Evolutionary conservation across 2,113 vertebrate genomes (phyloP), one percentile per base, ranked within the genome.

Genomic region (Ictalurus furcatus): DNA sequence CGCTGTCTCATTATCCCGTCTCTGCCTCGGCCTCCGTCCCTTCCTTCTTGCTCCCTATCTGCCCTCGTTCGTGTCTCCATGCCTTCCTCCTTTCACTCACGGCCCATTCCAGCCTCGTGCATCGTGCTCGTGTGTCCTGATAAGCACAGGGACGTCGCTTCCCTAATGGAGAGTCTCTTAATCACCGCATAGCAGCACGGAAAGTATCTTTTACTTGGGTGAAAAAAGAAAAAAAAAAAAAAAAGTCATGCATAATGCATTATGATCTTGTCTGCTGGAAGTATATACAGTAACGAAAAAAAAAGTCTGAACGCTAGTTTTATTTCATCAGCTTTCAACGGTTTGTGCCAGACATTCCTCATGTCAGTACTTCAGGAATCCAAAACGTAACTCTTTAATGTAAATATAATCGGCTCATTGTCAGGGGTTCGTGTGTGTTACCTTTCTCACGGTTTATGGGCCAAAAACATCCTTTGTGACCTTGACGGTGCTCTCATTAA

Each of bases 1-100:
- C 58, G 58, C 81, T 58, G 88, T 89, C 88, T 89, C 82, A 85
- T 88, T 85, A 88, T 79, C 74, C 82, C 7, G 56, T 88, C 82
- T 84, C 88, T 73, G 52, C 65, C 79, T 8, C 44, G 58, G 74
- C 73, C 86, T 87, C 74, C 61, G 44, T 78, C 88, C 61, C 83
- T 65, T 74, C 44, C 73, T 85, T 14, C 84, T 76, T 63, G 71
- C 54, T 12, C 48, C n/a, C 83, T 89, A 84, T 88, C 87, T 88
- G 81, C 56, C 11, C 81, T 63, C n/a, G 0, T 67, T 74, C 59
- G 7, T 54, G 44, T 85, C 88, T 85, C 83, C 59, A 7, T 54
- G 65, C 65, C 87, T 74, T 74, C 23, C 44, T 83, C 87, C 80
- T 88, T 89, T 85, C 88, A 88, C 71, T 78, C 56, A 48, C 21